Evolutionary conservation across 1,140 invertebrate genomes (phyloP).

Genomic region (Neodiprion fabricii): DNA sequence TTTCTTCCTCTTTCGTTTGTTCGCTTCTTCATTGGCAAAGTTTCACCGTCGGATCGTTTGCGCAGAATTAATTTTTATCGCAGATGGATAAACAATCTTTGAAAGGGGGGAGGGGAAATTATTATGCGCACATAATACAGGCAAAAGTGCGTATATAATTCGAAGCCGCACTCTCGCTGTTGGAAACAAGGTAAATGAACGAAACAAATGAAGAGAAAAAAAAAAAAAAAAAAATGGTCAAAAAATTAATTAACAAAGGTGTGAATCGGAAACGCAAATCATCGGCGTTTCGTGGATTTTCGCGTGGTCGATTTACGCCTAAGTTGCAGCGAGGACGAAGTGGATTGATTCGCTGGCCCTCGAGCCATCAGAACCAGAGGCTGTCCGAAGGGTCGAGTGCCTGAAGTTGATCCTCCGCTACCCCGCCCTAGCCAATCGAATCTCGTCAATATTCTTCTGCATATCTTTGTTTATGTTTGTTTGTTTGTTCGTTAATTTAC

Average conservation of each 20-base stretch:
- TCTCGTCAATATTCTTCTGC: slow-evolving; percentile 21
- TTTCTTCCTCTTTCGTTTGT: no score
- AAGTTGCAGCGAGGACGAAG: slow-evolving; percentile 46
- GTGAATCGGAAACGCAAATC: background rate
- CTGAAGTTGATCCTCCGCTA: slow-evolving; percentile 59
- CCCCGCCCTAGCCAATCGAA: slow-evolving; percentile 49
- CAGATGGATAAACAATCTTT: no score
- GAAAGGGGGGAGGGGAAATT: no score
- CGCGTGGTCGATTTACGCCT: slow-evolving; percentile 45
- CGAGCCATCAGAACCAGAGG: slow-evolving; percentile 68
- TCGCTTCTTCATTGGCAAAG: no score
- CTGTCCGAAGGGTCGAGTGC: slow-evolving; percentile 77
- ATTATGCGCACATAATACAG: no score
- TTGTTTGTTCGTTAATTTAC: background rate
- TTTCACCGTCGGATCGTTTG: no score
- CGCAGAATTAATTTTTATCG: no score
- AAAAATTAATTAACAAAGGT: background rate
- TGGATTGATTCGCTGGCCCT: slow-evolving; percentile 57
- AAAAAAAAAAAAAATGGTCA: background rate
- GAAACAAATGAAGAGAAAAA: background rate
- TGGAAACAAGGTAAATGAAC: background rate
- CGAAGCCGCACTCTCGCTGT: background rate
- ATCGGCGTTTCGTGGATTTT: slow-evolving; percentile 32
- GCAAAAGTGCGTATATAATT: background rate
- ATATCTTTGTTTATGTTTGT: background rate